Evolutionary conservation across 2,888 invertebrate genomes (phyloP), one percentile per base, ranked within the genome.

Genomic region (Amiota minor): DNA sequence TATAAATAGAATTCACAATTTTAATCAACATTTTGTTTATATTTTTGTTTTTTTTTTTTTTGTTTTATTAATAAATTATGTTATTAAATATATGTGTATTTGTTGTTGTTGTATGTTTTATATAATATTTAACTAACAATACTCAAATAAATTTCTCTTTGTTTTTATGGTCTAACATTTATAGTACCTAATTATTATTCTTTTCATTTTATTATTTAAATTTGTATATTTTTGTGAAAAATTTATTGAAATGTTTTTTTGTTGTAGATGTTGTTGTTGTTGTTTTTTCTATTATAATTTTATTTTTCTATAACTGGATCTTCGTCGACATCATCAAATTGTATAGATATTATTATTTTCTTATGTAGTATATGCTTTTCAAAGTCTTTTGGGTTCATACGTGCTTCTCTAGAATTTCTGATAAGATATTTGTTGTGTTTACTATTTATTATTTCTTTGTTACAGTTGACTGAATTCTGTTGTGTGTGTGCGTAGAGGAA

Each of bases 191-290:
- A 76, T 83, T 80, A 81, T 79, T 78, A 74, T 75, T 69, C 75
- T 68, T 73, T 65, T 69, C 50, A 14, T 47, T 56, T n/a, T n/a
- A 62, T 70, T 71, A 64, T 62, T 76, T 72, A 35, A 74, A 70
- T 23, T 69, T 62, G 70, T 74, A 61, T 16, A 35, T 70, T 71
- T 68, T 59, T 72, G 72, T n/a, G 46, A 67, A 69, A 78, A 81
- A 80, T 81, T 82, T 80, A 84, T 81, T 68, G 74, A 80, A 76
- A 78, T 62, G 72, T 74, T 74, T 77, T 23, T 53, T 73, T 62
- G 46, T 45, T 35, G 62, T n/a, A 20, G 59, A 23, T 59, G 23
- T 62, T 12, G 14, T 62, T 61, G 0, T 53, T 9, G 10, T n/a
- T 53, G 53, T 53, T 53, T 16, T 6, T 35, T 35, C 35, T 35